These are phyloP conservation scores for Agonopterix arenella DNA, from an alignment of 2,888 invertebrate genomes.

Conservation along the genomic window DNA sequence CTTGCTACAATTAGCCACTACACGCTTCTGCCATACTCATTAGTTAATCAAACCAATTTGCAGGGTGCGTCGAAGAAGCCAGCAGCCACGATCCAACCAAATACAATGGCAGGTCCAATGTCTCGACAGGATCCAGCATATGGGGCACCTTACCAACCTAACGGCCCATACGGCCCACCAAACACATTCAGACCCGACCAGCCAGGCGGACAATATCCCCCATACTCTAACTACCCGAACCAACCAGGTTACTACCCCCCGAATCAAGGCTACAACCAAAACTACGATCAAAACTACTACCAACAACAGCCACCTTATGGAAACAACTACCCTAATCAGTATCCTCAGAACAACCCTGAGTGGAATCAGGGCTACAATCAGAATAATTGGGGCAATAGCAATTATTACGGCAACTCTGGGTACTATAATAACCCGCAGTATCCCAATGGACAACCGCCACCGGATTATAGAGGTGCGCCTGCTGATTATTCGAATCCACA, in stretches of 20 bases:
- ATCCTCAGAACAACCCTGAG: constrained; percentile 32
- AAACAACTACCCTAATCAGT: constrained; percentile 64
- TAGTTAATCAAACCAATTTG: neutral
- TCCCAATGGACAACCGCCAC: constrained; percentile 47
- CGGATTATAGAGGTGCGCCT: constrained; percentile 43
- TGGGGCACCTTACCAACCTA: constrained; percentile 43
- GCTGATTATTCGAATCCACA: constrained; percentile 37
- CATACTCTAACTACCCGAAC: constrained; percentile 60
- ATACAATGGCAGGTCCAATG: constrained; percentile 41
- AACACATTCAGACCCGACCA: constrained; percentile 46
- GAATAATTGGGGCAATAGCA: constrained; percentile 62
- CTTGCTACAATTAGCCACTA: too few relatives aligned
- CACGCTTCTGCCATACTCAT: too few relatives aligned
- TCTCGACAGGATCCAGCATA: constrained; percentile 38
- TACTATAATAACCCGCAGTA: constrained; percentile 65
- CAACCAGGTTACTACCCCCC: constrained; percentile 64
- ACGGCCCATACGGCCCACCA: constrained; percentile 48
- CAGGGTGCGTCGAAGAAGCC: constrained; percentile 67
- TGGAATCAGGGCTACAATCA: constrained; percentile 50
- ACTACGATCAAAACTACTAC: constrained; percentile 60
- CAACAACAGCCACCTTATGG: constrained; percentile 47
- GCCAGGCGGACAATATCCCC: constrained; percentile 51
- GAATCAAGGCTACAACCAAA: constrained; percentile 63
- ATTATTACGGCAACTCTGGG: constrained; percentile 54
- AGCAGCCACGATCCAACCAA: constrained; percentile 70